A percentile compares a stretch with the other conserved stretches of the same genome.
Conservation (phyloP, 2,888 invertebrate genomes). For the Diaperis boleti region DNA sequence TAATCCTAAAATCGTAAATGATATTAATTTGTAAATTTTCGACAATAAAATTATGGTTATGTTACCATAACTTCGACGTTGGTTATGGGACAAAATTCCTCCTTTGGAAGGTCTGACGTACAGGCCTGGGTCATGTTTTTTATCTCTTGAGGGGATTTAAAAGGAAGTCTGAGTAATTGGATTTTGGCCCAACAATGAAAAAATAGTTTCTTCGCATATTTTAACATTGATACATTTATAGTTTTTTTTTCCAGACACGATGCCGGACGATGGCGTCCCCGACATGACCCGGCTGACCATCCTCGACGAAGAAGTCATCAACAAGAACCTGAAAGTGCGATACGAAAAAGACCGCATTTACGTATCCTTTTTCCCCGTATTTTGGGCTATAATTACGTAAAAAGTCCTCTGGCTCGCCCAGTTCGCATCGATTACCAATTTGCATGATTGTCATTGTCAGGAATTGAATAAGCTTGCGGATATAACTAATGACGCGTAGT, state of each 20-base stretch:
- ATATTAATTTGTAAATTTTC: too few species aligned
- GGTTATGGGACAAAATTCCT: too few species aligned
- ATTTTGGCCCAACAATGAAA: too few species aligned
- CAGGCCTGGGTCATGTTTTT: too few species aligned
- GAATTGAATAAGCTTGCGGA: slow-evolving; percentile 3
- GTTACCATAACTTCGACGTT: too few species aligned
- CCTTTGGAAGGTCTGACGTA: too few species aligned
- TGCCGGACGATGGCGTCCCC: slow-evolving; percentile 82
- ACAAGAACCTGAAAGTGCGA: slow-evolving; percentile 85
- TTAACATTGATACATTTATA: too few species aligned
- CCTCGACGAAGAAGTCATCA: slow-evolving; percentile 90
- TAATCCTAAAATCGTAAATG: too few species aligned
- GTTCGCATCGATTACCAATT: slow-evolving; percentile 31
- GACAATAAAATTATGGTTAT: too few species aligned
- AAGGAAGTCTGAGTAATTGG: too few species aligned
- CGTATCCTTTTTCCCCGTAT: slow-evolving; percentile 81
- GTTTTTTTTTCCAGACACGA: slow-evolving; percentile 55
- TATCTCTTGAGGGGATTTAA: too few species aligned
- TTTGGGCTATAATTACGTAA: not conserved
- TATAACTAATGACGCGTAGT: not conserved
- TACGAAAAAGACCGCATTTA: slow-evolving; percentile 88
- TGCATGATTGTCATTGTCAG: slow-evolving; percentile 28
- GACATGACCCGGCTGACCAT: slow-evolving; percentile 94
- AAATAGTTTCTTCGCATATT: not conserved
- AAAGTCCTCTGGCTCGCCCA: slow-evolving; percentile 6